phyloP scores from a whole-genome alignment of 2,113 vertebrate species.

The Oreochromis niloticus region DNA sequence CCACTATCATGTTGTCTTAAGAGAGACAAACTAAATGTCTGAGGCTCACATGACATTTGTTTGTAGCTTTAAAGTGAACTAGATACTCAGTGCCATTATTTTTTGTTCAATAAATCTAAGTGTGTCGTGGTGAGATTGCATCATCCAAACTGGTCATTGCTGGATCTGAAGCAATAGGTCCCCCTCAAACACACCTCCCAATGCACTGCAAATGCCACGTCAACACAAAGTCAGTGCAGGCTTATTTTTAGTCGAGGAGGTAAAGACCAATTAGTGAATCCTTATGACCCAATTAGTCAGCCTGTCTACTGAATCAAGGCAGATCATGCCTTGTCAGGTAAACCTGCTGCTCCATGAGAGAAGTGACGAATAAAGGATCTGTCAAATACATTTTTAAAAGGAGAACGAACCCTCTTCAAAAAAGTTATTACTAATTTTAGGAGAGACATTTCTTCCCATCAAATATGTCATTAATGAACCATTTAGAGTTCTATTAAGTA shows the following conservation, averaged over 20 bases:
- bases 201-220: neutral
- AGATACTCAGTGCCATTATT: neutral
- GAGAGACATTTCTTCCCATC: neutral
- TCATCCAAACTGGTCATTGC: neutral
- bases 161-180: neutral
- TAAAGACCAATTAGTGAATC: conserved; percentile 62
- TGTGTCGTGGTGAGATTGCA: neutral
- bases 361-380: neutral
- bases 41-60: neutral
- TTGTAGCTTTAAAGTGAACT: conserved; percentile 1
- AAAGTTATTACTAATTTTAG: neutral
- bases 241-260: conserved; percentile 41
- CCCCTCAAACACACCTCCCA: neutral
- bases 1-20: neutral
- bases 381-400: neutral
- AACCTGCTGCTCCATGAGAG: neutral
- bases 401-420: neutral
- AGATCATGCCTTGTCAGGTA: neutral
- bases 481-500: neutral
- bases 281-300: conserved; percentile 46
- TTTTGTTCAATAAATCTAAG: neutral
- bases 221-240: neutral
- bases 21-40: neutral
- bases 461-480: neutral
- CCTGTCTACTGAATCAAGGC: neutral